Evolutionary conservation across 2,888 invertebrate genomes (phyloP).

Genomic region (Euzetes globulus): DNA sequence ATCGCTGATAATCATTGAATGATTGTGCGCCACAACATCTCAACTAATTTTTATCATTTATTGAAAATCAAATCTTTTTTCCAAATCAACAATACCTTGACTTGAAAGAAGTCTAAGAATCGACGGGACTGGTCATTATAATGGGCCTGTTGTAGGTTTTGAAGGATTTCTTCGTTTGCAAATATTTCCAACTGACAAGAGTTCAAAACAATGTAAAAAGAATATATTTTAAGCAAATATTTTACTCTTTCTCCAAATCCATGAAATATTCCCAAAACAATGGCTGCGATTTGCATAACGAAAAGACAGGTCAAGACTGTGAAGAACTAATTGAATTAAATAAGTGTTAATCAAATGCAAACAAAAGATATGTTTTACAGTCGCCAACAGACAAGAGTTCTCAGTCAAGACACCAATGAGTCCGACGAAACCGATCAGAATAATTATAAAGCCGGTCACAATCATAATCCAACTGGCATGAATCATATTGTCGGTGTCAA

Average conservation of each 20-base stretch:
- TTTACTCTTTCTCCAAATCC: constrained; percentile 35
- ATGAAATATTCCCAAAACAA: constrained; percentile 35
- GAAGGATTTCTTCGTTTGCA: constrained; percentile 34
- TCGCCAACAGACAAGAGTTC: constrained; percentile 6
- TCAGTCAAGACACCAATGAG: constrained; percentile 4
- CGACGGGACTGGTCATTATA: constrained; percentile 26
- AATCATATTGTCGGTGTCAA: constrained; percentile 37
- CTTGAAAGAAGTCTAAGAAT: constrained; percentile 37
- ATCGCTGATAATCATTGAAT: constrained; percentile 62
- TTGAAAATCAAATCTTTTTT: background rate
- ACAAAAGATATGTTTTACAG: background rate
- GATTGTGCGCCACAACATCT: constrained; percentile 85
- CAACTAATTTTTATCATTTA: constrained; percentile 53
- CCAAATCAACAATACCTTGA: constrained; percentile 32
- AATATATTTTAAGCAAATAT: background rate
- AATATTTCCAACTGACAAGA: constrained; percentile 35
- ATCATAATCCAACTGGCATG: constrained; percentile 38
- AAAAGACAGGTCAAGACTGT: constrained; percentile 30
- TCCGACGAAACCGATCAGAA: constrained; percentile 33
- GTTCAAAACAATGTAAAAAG: background rate
- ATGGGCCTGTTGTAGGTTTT: constrained; percentile 35
- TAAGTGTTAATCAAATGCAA: background rate
- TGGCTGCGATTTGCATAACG: constrained; percentile 33
- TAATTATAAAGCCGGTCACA: constrained; percentile 34
- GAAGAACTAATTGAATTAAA: constrained; percentile 25